Percentiles rank a stretch among this genome's conserved stretches.
Conservation (phyloP, 2,113 vertebrate genomes). For the Collichthys lucidus region DNA sequence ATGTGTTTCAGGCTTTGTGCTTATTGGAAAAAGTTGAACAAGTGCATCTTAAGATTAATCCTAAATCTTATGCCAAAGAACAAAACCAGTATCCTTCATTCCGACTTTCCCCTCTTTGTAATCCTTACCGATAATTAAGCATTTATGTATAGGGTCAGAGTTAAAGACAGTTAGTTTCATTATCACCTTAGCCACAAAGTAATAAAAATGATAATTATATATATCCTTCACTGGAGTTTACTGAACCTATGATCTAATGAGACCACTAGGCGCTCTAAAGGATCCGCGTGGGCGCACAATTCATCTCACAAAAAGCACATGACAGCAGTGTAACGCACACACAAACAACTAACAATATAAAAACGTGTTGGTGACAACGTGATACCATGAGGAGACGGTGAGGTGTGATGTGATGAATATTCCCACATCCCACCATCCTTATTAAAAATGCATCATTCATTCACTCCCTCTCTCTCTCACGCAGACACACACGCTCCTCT, state of each 20-base stretch:
- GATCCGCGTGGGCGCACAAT: background rate
- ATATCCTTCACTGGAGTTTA: too few species aligned
- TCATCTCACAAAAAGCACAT: background rate
- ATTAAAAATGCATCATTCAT: slow-evolving; percentile 29
- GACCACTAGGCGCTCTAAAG: background rate
- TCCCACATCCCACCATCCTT: slow-evolving; percentile 2
- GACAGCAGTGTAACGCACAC: background rate
- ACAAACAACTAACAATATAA: background rate
- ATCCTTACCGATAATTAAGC: background rate
- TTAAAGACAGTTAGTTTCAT: background rate
- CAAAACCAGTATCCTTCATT: background rate
- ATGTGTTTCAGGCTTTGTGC: background rate
- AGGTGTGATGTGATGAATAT: slow-evolving; percentile 25
- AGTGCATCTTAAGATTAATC: background rate
- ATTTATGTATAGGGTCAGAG: background rate
- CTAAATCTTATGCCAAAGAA: background rate
- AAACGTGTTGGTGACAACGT: slow-evolving; percentile 2
- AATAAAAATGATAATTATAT: too few species aligned
- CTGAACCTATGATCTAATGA: background rate
- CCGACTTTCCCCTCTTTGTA: background rate
- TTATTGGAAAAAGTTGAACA: slow-evolving; percentile 1
- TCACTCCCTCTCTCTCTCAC: background rate
- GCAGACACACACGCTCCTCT: background rate
- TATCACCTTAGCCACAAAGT: background rate
- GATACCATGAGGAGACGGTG: slow-evolving; percentile 12